Percentiles rank a stretch among this genome's conserved stretches.
Evolutionary conservation across 1,140 invertebrate species (phyloP).

Genomic region (Brachionus calyciflorus): DNA sequence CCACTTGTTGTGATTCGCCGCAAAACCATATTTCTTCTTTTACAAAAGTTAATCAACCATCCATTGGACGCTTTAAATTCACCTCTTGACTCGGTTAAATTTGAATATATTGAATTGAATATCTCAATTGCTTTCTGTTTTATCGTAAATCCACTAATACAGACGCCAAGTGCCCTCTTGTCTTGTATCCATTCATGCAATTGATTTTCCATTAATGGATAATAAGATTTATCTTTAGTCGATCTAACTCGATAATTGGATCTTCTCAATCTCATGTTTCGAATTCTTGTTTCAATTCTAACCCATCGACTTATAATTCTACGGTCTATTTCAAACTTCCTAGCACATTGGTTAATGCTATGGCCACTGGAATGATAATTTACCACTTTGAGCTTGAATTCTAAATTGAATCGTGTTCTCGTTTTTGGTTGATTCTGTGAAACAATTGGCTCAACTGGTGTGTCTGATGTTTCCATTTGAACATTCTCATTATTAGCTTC

Average conservation of each 20-base stretch:
- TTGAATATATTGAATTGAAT: too few relatives aligned
- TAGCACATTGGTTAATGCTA: background rate
- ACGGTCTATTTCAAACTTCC: background rate
- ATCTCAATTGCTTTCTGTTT: too few relatives aligned
- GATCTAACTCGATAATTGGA: background rate
- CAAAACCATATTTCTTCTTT: too few relatives aligned
- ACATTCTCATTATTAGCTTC: constrained; percentile 24
- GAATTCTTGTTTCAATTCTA: background rate
- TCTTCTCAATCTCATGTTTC: background rate
- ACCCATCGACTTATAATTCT: constrained; percentile 3
- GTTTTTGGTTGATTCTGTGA: constrained; percentile 21
- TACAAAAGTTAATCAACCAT: too few relatives aligned
- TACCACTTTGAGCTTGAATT: constrained; percentile 4
- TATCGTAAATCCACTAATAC: background rate
- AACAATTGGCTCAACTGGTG: background rate
- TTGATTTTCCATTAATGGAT: background rate
- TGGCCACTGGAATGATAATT: background rate
- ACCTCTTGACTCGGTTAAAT: too few relatives aligned
- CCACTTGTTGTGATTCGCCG: too few relatives aligned
- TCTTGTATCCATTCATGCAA: background rate
- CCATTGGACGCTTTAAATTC: too few relatives aligned
- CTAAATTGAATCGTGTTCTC: constrained; percentile 11
- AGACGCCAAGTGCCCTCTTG: background rate
- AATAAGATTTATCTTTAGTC: background rate
- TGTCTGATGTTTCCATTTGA: constrained; percentile 33